These are phyloP conservation scores for Monochamus saltuarius DNA, from an alignment of 1,140 invertebrate species.

Conservation along the genomic window DNA sequence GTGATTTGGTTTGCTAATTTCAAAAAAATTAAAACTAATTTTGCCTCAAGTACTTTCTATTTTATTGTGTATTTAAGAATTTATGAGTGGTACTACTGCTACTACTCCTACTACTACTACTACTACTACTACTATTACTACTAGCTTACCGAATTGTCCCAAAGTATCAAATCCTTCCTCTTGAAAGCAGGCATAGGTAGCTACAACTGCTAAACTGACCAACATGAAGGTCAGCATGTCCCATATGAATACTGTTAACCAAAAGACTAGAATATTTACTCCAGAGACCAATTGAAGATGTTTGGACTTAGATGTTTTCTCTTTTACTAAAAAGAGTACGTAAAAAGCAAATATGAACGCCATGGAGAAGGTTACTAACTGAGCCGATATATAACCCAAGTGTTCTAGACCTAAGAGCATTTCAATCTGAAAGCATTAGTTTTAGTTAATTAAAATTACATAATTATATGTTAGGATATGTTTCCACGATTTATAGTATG, in stretches of 20 bases:
- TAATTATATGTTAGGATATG: too few species aligned
- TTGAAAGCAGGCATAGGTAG: constrained; percentile 60
- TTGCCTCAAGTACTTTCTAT: too few species aligned
- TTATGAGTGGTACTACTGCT: too few species aligned
- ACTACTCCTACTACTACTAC: too few species aligned
- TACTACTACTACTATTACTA: too few species aligned
- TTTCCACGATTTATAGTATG: too few species aligned
- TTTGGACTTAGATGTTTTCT: constrained; percentile 60
- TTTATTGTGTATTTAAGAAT: too few species aligned
- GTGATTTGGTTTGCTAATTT: too few species aligned
- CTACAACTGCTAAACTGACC: constrained; percentile 55
- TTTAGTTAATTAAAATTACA: too few species aligned
- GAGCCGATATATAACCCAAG: constrained; percentile 63
- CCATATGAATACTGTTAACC: constrained; percentile 71
- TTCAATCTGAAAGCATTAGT: too few species aligned
- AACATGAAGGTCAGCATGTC: constrained; percentile 68
- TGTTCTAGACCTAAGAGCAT: constrained; percentile 61
- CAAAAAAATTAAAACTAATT: too few species aligned
- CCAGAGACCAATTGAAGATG: constrained; percentile 76
- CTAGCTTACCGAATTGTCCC: constrained; percentile 54
- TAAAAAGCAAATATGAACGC: constrained; percentile 75
- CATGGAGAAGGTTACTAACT: constrained; percentile 67
- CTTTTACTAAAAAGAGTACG: constrained; percentile 68
- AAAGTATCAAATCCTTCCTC: constrained; percentile 57
- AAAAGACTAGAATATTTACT: constrained; percentile 68